phyloP scores from a whole-genome alignment of 2,888 invertebrate genomes.

The Polyploca ridens region DNA sequence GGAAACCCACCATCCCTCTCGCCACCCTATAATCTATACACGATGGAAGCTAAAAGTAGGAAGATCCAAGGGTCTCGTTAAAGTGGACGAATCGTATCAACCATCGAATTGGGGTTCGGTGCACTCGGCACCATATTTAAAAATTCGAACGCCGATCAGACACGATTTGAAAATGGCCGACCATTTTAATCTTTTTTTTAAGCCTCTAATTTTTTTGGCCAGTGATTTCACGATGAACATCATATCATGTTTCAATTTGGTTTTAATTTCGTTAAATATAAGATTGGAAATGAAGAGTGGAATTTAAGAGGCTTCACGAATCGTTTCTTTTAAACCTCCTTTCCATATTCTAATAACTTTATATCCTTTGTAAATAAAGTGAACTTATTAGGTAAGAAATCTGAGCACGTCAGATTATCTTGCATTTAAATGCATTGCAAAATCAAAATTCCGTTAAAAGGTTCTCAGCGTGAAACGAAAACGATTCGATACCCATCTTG shows the following conservation, averaged over 20 bases:
- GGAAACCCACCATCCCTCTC: constrained; percentile 53
- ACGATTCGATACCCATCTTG: constrained; percentile 57
- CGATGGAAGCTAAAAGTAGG: constrained; percentile 42
- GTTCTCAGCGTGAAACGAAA: constrained; percentile 69
- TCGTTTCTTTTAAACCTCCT: constrained; percentile 28
- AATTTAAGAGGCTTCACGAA: constrained; percentile 37
- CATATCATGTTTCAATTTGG: constrained; percentile 50
- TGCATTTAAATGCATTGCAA: constrained; percentile 70
- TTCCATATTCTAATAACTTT: constrained; percentile 54
- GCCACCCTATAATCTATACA: constrained; percentile 34
- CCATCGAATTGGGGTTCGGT: constrained; percentile 74
- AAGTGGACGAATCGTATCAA: constrained; percentile 63
- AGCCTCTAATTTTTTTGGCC: constrained; percentile 24
- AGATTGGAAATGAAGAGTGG: constrained; percentile 32
- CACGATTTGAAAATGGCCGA: constrained; percentile 72
- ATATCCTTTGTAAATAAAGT: constrained; percentile 51
- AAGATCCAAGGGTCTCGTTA: constrained; percentile 48
- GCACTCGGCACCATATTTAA: constrained; percentile 79
- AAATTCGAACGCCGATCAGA: constrained; percentile 70
- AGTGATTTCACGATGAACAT: constrained; percentile 42
- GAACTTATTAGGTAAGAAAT: constrained; percentile 45
- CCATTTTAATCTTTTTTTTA: constrained; percentile 33
- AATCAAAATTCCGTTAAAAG: constrained; percentile 57
- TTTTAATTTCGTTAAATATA: constrained; percentile 42
- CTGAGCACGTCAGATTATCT: constrained; percentile 51